Percentiles rank a stretch among this genome's conserved stretches.
Conservation (phyloP, 2,888 invertebrate genomes). For the Diplolepis rosae region DNA sequence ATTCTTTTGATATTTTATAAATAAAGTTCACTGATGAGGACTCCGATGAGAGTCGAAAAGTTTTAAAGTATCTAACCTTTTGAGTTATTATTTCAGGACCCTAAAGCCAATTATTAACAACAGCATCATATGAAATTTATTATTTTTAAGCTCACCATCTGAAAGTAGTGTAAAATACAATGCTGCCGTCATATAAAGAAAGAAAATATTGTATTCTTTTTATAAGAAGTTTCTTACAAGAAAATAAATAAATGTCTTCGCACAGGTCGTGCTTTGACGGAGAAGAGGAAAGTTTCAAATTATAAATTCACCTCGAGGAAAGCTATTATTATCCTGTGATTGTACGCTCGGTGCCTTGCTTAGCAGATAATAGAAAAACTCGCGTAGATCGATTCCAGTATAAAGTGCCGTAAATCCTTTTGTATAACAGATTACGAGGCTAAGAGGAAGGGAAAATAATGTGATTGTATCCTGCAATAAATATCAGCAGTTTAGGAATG, state of each 20-base stretch:
- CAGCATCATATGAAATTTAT: no score
- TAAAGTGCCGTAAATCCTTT: not conserved
- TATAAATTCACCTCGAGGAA: not conserved
- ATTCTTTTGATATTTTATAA: no score
- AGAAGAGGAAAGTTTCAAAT: not conserved
- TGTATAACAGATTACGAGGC: slow-evolving; percentile 4
- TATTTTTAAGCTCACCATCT: no score
- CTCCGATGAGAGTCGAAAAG: no score
- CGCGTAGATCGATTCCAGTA: not conserved
- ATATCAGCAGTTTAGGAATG: slow-evolving; percentile 5
- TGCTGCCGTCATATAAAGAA: not conserved
- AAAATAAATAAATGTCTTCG: not conserved
- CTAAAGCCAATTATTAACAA: no score
- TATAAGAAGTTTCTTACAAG: not conserved
- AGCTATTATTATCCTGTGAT: not conserved
- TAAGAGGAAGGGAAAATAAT: slow-evolving; percentile 5
- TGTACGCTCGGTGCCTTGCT: not conserved
- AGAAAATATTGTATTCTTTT: not conserved
- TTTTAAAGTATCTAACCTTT: no score
- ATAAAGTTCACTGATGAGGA: no score
- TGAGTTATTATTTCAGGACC: no score
- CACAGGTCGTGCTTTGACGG: not conserved
- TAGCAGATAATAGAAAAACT: not conserved
- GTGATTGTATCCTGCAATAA: slow-evolving; percentile 4
- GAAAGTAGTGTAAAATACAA: not conserved